These are phyloP conservation scores for Drymodes brunneopygia DNA, from an alignment of 2,113 vertebrate genomes.

Conservation along the genomic window DNA sequence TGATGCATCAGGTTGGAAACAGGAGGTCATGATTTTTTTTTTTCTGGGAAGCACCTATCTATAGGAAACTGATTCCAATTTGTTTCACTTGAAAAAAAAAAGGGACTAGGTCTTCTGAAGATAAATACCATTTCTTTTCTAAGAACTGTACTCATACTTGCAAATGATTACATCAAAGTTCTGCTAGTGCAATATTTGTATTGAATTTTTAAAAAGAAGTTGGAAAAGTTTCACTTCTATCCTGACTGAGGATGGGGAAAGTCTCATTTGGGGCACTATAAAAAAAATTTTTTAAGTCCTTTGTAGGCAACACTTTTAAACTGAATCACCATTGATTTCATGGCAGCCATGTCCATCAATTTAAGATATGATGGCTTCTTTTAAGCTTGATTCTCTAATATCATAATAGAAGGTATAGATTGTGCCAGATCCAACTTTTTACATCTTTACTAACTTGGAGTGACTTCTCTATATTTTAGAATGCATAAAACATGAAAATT, in stretches of 20 bases:
- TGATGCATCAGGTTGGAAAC: background rate
- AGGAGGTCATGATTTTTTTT: background rate
- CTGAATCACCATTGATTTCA: background rate
- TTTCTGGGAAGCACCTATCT: background rate
- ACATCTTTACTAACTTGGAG: background rate
- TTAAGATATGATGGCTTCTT: background rate
- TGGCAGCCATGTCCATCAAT: background rate
- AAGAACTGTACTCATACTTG: background rate
- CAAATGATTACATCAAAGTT: background rate
- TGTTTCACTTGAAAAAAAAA: background rate
- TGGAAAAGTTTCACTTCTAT: background rate
- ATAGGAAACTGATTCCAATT: background rate
- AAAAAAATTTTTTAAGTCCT: background rate
- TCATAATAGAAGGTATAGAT: background rate
- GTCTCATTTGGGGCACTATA: background rate
- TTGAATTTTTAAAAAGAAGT: background rate
- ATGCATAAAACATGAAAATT: background rate
- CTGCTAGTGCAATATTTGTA: background rate
- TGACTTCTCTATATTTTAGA: background rate
- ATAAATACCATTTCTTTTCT: background rate
- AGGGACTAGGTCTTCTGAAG: background rate
- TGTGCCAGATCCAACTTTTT: background rate
- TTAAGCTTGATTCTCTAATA: background rate
- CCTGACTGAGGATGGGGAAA: background rate
- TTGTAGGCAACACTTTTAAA: background rate